Evolutionary conservation across 2,113 vertebrate genomes (phyloP).

Genomic region (Callocephalon fimbriatum): DNA sequence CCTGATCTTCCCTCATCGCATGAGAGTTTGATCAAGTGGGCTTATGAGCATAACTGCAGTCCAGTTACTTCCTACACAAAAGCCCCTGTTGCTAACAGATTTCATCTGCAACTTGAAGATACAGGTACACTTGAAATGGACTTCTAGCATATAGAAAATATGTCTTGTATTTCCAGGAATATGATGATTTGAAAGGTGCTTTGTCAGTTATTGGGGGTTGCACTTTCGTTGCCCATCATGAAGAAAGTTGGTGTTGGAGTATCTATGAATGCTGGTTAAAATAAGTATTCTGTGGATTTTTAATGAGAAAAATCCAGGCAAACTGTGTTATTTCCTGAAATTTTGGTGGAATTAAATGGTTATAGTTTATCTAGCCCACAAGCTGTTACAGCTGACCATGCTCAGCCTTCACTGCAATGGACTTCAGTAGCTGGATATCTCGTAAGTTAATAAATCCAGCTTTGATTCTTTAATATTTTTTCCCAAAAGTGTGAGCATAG

Average conservation of each 20-base stretch:
- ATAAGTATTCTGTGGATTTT: background rate
- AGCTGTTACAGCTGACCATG: background rate
- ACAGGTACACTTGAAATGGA: conserved; percentile 77
- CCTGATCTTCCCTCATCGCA: conserved; percentile 82
- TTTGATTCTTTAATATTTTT: background rate
- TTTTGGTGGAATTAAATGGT: background rate
- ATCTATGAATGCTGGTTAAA: background rate
- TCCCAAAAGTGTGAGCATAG: background rate
- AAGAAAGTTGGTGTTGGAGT: background rate
- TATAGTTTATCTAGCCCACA: background rate
- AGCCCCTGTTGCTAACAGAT: conserved; percentile 90
- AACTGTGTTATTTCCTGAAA: background rate
- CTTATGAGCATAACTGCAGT: conserved; percentile 78
- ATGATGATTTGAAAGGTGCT: background rate
- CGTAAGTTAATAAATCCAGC: background rate
- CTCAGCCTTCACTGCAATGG: background rate
- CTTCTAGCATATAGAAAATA: background rate
- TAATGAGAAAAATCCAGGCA: background rate
- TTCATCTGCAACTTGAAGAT: conserved; percentile 86
- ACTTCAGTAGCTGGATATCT: background rate
- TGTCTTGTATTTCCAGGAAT: background rate
- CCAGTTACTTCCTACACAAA: conserved; percentile 91
- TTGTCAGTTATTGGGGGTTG: background rate
- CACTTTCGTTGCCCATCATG: background rate
- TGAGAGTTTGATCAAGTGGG: conserved; percentile 89